Conservation (phyloP, 2,888 invertebrate genomes). For the Brenthis ino region DNA sequence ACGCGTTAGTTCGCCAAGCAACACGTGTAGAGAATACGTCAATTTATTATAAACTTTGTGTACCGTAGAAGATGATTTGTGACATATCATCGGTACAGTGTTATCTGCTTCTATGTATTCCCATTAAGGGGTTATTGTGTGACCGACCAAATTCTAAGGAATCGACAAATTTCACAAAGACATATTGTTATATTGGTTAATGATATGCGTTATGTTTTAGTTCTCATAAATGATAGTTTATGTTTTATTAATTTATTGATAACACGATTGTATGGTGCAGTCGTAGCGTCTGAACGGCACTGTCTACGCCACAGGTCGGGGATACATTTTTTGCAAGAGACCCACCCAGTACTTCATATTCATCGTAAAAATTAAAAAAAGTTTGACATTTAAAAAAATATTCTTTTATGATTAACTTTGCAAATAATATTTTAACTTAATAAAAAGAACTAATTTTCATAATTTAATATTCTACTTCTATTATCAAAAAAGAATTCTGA, state of each 20-base stretch:
- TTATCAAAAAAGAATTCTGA: slow-evolving; percentile 38
- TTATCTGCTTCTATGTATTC: slow-evolving; percentile 70
- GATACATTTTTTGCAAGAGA: too few species aligned
- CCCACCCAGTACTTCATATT: too few species aligned
- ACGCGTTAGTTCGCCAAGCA: slow-evolving; percentile 49
- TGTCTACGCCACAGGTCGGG: too few species aligned
- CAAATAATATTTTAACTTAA: neutral
- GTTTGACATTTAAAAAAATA: too few species aligned
- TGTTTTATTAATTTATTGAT: too few species aligned
- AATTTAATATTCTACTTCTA: neutral
- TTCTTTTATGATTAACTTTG: too few species aligned
- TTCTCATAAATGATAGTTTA: neutral
- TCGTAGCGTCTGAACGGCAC: too few species aligned
- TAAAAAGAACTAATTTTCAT: neutral
- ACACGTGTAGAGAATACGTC: slow-evolving; percentile 80
- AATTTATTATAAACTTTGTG: slow-evolving; percentile 81
- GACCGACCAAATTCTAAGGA: slow-evolving; percentile 65
- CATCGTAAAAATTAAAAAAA: too few species aligned
- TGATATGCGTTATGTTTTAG: slow-evolving; percentile 45
- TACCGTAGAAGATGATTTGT: slow-evolving; percentile 76
- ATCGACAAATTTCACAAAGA: slow-evolving; percentile 63
- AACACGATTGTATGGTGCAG: too few species aligned
- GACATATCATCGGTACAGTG: slow-evolving; percentile 78
- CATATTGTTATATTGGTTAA: neutral
- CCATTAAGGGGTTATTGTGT: slow-evolving; percentile 72